Evolutionary conservation across 1,140 invertebrate species (phyloP), one percentile per base, ranked within the genome.

Genomic region (Pentalonia nigronervosa): DNA sequence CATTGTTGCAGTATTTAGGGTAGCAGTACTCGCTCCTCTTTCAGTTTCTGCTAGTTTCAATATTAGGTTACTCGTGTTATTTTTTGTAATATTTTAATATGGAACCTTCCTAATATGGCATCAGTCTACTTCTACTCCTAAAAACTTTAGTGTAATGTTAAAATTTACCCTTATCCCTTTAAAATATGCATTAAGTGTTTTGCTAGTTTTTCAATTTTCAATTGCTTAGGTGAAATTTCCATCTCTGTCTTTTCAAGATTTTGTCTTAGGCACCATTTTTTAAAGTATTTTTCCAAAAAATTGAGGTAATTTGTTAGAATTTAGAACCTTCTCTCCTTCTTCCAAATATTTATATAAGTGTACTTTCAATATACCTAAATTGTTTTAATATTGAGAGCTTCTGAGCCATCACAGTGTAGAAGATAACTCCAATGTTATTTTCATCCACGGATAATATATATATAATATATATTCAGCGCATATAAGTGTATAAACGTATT

Each of bases 31-130:
- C 30, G 6, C 30, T 67, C 25, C 6, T 0, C 14, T 2, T 76
- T 14, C 14, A 34, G 14, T n/a, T n/a, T 14, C 4, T 34, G 14
- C 60, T 76, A 34, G 6, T 76, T 76, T n/a, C 60, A 34, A 14
- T 76, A 17, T 60, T 76, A 34, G 25, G 8, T 30, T 60, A 60
- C 23, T 17, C 2, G 11, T 67, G 14, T 6, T 60, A 11, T 67
- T 2, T 67, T 67, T n/a, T 17, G 0, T 67, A n/a, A 4, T n/a
- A 3, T n/a, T 14, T n/a, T 30, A 11, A 67, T n/a, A 6, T 67
- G 60, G 0, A 3, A 4, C 11, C 60, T 67, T n/a, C 0, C n/a
- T n/a, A n/a, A n/a, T 1, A 2, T 17, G n/a, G 0, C 1, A 48
- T 48, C 11, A 48, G 60, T 67, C 11, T n/a, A 67, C 14, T n/a